phyloP scores from a whole-genome alignment of 2,797 vertebrate genomes.

The Danio tinwini region DNA sequence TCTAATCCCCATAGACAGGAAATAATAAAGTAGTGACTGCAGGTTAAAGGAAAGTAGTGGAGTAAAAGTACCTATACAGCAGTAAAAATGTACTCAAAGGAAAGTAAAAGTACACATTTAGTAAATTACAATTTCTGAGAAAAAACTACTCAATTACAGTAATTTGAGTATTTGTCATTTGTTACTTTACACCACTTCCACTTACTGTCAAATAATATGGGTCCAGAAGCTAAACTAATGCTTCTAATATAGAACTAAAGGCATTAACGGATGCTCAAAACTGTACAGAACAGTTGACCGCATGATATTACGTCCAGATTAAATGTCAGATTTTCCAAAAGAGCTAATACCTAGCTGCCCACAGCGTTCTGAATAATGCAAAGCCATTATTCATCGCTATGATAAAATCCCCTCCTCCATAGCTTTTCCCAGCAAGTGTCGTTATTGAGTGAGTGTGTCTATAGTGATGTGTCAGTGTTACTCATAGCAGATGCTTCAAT shows the following conservation, averaged over 20 bases:
- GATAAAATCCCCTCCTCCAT: conserved; percentile 17
- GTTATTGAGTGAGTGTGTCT: conserved; percentile 30
- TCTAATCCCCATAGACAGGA: too few relatives aligned
- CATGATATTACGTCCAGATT: conserved; percentile 13
- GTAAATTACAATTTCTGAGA: too few relatives aligned
- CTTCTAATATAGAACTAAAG: not conserved
- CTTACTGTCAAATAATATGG: not conserved
- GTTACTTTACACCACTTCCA: not conserved
- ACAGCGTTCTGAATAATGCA: conserved; percentile 37
- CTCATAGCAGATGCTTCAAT: conserved; percentile 37
- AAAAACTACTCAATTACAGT: too few relatives aligned
- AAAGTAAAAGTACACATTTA: too few relatives aligned
- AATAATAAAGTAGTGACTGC: too few relatives aligned
- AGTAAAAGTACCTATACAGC: too few relatives aligned
- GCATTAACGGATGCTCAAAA: not conserved
- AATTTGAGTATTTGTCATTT: too few relatives aligned
- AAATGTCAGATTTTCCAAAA: conserved; percentile 34
- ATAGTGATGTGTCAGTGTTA: conserved; percentile 37
- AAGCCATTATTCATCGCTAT: conserved; percentile 24
- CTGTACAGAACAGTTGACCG: conserved; percentile 2
- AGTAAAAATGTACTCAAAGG: too few relatives aligned
- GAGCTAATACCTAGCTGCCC: conserved; percentile 20
- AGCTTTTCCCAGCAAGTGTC: conserved; percentile 26
- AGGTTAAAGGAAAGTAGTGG: too few relatives aligned
- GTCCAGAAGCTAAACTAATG: not conserved